Base-by-base conservation (phyloP, 1,140 invertebrate species). In the Zophobas morio region DNA sequence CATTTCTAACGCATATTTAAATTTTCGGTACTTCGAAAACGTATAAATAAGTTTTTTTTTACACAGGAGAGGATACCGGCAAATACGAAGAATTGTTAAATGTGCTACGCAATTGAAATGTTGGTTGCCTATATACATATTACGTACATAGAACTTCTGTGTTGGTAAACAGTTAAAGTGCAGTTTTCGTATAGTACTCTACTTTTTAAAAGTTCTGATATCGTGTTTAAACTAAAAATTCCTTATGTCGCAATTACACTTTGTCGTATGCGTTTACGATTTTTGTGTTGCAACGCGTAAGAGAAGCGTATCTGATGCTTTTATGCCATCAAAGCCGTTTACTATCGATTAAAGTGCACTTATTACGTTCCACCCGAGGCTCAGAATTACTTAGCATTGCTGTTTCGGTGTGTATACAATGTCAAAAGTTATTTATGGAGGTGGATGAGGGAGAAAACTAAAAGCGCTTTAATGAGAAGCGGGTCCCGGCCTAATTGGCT, bases 401-500 rank as follows among this genome's bases (percentile, higher is more conserved):
- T 56, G 54, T 73, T 73, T 73, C 47, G 49, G 71, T 56, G 36
- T 53, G 54, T 54, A 73, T 73, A 73, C 51, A 73, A 73, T 56
- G 71, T 73, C 71, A 73, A 73, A 73, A 73, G 71, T 73, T 73
- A 73, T 73, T 73, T 73, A 73, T 73, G 39, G 71, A 72, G 70
- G 46, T 72, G 70, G 56, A 74, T 74, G 56, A 56, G 72, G 71
- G 71, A 73, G 71, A 73, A 73, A 74, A 74, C 53, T 74, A 74
- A 74, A 47, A 74, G 53, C 72, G 72, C 71, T 73, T 74, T 74
- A 74, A 74, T 74, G 51, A 74, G 72, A 74, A 74, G 42, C 72
- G 42, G 72, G 53, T 56, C 54, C 72, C 54, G 42, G 51, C 80
- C 80, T 82, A 82, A 82, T 82, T 82, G 81, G 81, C 78, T 77